Evolutionary conservation across 2,797 vertebrate species (phyloP).

Genomic region (Agapornis canus): DNA sequence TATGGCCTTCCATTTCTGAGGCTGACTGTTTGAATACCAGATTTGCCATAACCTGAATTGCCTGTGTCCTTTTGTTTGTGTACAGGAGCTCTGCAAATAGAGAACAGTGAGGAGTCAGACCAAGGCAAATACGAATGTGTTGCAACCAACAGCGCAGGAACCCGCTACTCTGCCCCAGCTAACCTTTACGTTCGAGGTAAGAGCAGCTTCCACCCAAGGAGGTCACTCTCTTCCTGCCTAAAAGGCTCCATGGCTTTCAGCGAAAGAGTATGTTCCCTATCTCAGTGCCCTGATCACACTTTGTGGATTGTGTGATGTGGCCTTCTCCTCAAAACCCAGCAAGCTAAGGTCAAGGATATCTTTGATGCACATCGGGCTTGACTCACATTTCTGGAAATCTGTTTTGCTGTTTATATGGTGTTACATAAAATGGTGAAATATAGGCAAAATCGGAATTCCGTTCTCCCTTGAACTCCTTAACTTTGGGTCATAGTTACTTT

Average conservation of each 20-base stretch:
- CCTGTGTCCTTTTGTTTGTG: conserved; percentile 67
- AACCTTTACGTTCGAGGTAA: conserved; percentile 99
- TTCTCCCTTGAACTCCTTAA: not conserved
- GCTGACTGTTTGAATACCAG: not conserved
- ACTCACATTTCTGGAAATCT: not conserved
- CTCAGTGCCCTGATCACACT: not conserved
- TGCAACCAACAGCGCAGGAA: conserved; percentile 94
- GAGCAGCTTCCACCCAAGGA: conserved; percentile 54
- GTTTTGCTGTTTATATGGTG: not conserved
- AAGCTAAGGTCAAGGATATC: not conserved
- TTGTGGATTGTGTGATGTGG: not conserved
- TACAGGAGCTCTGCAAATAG: conserved; percentile 95
- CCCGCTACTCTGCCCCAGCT: conserved; percentile 94
- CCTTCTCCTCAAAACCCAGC: not conserved
- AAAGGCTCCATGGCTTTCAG: not conserved
- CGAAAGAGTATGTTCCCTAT: not conserved
- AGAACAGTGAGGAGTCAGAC: conserved; percentile 97
- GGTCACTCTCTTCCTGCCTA: not conserved
- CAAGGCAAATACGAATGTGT: conserved; percentile 99
- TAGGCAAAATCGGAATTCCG: not conserved
- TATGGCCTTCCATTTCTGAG: conserved; percentile 20
- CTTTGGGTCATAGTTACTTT: not conserved
- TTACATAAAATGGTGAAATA: not conserved
- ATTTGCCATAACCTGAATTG: conserved; percentile 41
- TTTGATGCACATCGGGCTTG: not conserved